Percentiles rank a stretch among this genome's conserved stretches.
phyloP scores from a whole-genome alignment of 2,888 invertebrate species.

The Bursaphelenchus okinawaensis region DNA sequence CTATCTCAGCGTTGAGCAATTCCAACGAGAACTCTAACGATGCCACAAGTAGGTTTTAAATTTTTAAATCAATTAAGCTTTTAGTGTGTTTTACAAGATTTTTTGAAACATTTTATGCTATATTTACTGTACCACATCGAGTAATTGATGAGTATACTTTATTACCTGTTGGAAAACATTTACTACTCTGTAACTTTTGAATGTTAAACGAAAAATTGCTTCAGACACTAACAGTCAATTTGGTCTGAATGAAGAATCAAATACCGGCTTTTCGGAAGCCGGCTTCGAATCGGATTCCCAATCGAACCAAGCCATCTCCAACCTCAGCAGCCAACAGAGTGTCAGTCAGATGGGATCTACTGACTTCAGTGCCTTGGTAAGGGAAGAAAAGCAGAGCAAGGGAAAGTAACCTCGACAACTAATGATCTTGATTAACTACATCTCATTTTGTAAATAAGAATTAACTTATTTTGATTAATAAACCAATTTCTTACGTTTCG shows the following conservation, averaged over 20 bases:
- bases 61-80: neutral
- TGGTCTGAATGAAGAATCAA: conserved; percentile 49
- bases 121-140: too few relatives aligned
- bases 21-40: conserved; percentile 48
- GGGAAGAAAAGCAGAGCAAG: conserved; percentile 33
- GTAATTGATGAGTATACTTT: neutral
- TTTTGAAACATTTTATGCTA: too few relatives aligned
- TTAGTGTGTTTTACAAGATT: neutral
- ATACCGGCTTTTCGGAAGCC: conserved; percentile 50
- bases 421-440: too few relatives aligned
- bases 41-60: conserved; percentile 29
- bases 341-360: conserved; percentile 30
- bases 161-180: too few relatives aligned
- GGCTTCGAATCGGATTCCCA: conserved; percentile 44
- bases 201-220: neutral
- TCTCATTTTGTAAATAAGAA: too few relatives aligned
- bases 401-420: too few relatives aligned
- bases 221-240: conserved; percentile 13
- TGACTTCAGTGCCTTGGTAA: conserved; percentile 50
- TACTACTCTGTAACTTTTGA: too few relatives aligned
- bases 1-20: conserved; percentile 36
- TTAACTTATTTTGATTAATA: too few relatives aligned
- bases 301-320: conserved; percentile 44
- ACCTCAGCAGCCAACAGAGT: conserved; percentile 10
- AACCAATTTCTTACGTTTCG: too few relatives aligned